phyloP scores from a whole-genome alignment of 2,888 invertebrate genomes.

The Amphipyra berbera region DNA sequence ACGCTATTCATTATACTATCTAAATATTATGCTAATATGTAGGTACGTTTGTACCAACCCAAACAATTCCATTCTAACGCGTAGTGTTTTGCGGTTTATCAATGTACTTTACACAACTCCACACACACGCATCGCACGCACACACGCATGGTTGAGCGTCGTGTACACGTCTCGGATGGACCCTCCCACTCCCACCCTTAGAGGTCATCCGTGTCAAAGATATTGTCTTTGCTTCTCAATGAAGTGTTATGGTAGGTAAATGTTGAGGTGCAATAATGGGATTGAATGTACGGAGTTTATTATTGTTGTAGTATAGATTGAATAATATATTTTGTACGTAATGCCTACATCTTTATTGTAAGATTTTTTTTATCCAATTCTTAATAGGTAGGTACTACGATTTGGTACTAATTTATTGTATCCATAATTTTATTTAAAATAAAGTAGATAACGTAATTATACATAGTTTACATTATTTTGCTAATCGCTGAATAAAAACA shows the following conservation, averaged over 20 bases:
- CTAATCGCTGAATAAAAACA: too few relatives aligned
- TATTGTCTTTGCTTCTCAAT: slow-evolving; percentile 72
- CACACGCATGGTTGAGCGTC: slow-evolving; percentile 34
- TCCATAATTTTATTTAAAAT: too few relatives aligned
- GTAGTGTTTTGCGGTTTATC: slow-evolving; percentile 71
- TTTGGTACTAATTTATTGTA: too few relatives aligned
- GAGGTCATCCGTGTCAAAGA: slow-evolving; percentile 75
- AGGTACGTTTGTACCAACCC: slow-evolving; percentile 50
- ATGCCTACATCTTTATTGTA: too few relatives aligned
- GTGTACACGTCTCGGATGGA: slow-evolving; percentile 59
- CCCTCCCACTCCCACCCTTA: slow-evolving; percentile 72
- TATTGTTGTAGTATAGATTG: background rate
- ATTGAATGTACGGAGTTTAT: background rate
- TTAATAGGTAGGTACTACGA: too few relatives aligned
- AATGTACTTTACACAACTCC: slow-evolving; percentile 59
- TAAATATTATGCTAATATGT: slow-evolving; percentile 58
- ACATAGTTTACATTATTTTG: too few relatives aligned
- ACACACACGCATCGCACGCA: slow-evolving; percentile 46
- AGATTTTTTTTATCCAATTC: too few relatives aligned
- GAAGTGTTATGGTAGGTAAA: slow-evolving; percentile 56
- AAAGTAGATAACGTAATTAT: too few relatives aligned
- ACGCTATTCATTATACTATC: slow-evolving; percentile 54
- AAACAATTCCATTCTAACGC: slow-evolving; percentile 71
- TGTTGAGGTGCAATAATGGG: slow-evolving; percentile 18
- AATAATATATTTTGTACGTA: too few relatives aligned